Evolutionary conservation across 2,797 vertebrate genomes (phyloP).

Genomic region (Dryobates pubescens): DNA sequence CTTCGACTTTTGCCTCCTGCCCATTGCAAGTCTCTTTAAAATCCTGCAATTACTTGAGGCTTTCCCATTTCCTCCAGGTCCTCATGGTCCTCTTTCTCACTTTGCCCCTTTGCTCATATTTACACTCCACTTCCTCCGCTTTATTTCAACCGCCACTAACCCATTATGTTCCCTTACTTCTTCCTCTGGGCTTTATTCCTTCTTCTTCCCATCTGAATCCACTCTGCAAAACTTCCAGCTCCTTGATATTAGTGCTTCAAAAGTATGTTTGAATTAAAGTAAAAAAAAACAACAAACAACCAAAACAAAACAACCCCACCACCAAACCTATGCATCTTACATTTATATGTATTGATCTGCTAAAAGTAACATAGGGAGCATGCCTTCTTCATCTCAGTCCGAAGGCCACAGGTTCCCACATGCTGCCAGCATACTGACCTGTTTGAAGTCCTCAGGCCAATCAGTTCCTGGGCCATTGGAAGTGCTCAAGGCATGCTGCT

Average conservation of each 20-base stretch:
- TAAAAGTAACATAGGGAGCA: background rate
- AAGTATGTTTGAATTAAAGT: background rate
- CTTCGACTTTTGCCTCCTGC: slow-evolving; percentile 26
- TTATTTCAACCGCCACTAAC: background rate
- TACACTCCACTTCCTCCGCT: background rate
- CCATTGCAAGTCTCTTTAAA: background rate
- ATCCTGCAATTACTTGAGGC: slow-evolving; percentile 12
- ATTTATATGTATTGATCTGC: background rate
- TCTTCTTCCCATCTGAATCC: background rate
- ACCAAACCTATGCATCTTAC: rapidly evolving
- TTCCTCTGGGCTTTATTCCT: background rate
- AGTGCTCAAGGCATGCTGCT: background rate
- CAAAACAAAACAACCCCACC: background rate
- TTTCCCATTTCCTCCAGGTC: slow-evolving; percentile 25
- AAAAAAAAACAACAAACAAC: background rate
- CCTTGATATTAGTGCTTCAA: background rate
- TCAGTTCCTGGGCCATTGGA: background rate
- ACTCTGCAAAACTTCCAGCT: background rate
- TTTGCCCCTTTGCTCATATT: background rate
- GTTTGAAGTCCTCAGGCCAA: background rate
- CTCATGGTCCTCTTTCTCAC: background rate
- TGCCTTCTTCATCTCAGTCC: background rate
- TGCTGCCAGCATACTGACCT: background rate
- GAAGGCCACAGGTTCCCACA: rapidly evolving
- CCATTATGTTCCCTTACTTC: background rate